Percentiles rank a stretch among this genome's conserved stretches.
phyloP scores from a whole-genome alignment of 2,113 vertebrate genomes.

The Zeus faber region DNA sequence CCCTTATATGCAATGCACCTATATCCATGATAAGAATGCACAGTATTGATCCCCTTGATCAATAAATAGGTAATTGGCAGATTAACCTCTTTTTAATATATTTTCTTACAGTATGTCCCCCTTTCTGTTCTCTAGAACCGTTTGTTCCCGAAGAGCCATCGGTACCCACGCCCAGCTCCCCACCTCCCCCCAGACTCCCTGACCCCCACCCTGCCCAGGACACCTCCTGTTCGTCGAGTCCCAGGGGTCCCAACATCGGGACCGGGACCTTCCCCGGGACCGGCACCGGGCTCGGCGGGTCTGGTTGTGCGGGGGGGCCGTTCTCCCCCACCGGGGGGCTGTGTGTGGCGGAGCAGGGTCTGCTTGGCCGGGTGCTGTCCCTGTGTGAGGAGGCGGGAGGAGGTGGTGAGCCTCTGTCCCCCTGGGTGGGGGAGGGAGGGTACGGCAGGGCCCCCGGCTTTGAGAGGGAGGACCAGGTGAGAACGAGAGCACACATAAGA shows the following conservation, averaged over 20 bases:
- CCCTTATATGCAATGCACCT: too few relatives aligned
- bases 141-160: conserved; percentile 79
- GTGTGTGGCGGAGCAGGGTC: conserved; percentile 74
- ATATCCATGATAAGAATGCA: too few relatives aligned
- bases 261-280: conserved; percentile 43
- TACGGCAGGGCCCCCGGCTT: conserved; percentile 96
- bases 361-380: conserved; percentile 70
- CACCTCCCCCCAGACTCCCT: conserved; percentile 71
- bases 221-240: conserved; percentile 21
- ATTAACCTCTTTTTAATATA: too few relatives aligned
- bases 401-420: conserved; percentile 72
- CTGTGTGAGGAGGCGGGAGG: conserved; percentile 65
- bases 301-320: conserved; percentile 33
- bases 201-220: conserved; percentile 63
- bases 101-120: too few relatives aligned
- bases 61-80: too few relatives aligned
- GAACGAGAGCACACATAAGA: conserved; percentile 20
- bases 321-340: conserved; percentile 79
- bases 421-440: conserved; percentile 79
- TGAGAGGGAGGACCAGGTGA: conserved; percentile 94
- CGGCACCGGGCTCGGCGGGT: conserved; percentile 69
- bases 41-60: too few relatives aligned
- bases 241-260: conserved; percentile 32
- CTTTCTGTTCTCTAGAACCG: conserved; percentile 80
- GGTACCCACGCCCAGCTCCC: conserved; percentile 83